phyloP scores from a whole-genome alignment of 2,888 invertebrate genomes.

The Noctua janthe region DNA sequence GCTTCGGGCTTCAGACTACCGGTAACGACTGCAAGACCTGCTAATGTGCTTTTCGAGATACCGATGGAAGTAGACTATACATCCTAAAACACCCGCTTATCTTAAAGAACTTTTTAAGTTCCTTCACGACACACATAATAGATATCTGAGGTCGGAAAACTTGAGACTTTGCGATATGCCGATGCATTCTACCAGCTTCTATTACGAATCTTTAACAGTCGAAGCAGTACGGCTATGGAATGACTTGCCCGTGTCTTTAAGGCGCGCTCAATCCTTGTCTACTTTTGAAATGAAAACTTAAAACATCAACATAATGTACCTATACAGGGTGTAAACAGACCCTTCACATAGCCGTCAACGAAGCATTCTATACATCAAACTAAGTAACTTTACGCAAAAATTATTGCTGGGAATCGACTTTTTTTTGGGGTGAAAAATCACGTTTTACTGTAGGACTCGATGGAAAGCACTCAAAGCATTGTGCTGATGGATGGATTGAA shows the following conservation, averaged over 20 bases:
- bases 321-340: too few species aligned
- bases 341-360: too few species aligned
- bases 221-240: not conserved
- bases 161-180: not conserved
- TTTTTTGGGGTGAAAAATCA: too few species aligned
- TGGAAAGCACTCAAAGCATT: too few species aligned
- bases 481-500: too few species aligned
- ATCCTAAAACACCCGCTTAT: not conserved
- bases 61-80: not conserved
- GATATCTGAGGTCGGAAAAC: not conserved
- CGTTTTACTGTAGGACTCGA: too few species aligned
- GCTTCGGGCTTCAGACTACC: not conserved
- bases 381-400: too few species aligned
- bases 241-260: too few species aligned
- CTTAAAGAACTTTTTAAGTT: not conserved
- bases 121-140: not conserved
- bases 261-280: not conserved
- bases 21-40: not conserved
- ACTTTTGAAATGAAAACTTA: not conserved
- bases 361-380: too few species aligned
- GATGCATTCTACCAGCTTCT: not conserved
- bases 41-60: not conserved
- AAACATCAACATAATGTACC: too few species aligned
- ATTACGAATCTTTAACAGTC: not conserved
- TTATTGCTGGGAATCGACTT: too few species aligned